phyloP scores from a whole-genome alignment of 2,888 invertebrate species.

The Cataglyphis rosenhaueri region DNA sequence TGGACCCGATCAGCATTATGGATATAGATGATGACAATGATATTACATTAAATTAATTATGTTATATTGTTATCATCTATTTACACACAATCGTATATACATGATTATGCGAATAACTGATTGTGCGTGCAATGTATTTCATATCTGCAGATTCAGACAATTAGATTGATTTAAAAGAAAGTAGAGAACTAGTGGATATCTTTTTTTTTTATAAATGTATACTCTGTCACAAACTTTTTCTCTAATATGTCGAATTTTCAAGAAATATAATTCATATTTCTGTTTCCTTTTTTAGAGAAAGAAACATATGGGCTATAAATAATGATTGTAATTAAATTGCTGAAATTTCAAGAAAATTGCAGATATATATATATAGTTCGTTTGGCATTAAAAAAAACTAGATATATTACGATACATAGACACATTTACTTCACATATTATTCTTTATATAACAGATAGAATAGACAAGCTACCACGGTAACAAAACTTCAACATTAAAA shows the following conservation, averaged over 20 bases:
- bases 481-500: slow-evolving; percentile 2
- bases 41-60: slow-evolving; percentile 22
- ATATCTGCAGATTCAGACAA: not conserved
- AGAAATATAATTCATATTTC: not conserved
- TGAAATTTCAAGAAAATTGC: not conserved
- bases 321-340: not conserved
- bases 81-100: not conserved
- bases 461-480: not conserved
- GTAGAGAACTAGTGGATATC: not conserved
- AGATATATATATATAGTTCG: not conserved
- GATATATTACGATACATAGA: not conserved
- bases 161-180: slow-evolving; percentile 6
- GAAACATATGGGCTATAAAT: not conserved
- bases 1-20: slow-evolving; percentile 69
- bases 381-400: not conserved
- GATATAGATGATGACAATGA: slow-evolving; percentile 5
- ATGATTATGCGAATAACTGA: not conserved
- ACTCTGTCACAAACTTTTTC: not conserved
- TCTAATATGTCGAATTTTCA: not conserved
- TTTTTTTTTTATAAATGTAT: not conserved
- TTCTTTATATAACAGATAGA: slow-evolving; percentile 1
- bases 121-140: slow-evolving; percentile 14
- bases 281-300: not conserved
- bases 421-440: not conserved
- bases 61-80: not conserved